Conservation (phyloP, 2,797 vertebrate genomes). For the Eulemur mongoz region DNA sequence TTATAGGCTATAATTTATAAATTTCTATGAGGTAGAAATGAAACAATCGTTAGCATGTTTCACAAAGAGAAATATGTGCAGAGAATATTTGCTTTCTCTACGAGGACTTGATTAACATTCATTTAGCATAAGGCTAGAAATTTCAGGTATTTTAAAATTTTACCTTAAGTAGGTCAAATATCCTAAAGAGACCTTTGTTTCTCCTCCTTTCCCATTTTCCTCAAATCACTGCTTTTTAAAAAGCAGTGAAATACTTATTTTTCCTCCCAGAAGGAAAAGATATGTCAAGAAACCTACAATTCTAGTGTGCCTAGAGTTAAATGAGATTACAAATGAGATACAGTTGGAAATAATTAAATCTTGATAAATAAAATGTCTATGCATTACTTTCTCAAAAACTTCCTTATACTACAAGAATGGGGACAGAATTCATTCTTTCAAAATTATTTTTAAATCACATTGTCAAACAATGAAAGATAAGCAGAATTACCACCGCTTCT, state of each 20-base stretch:
- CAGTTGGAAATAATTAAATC: neutral
- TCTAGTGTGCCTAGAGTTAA: neutral
- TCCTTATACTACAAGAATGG: neutral
- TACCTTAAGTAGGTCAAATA: neutral
- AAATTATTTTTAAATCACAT: conserved; percentile 2
- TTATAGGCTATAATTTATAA: neutral
- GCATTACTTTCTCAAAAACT: neutral
- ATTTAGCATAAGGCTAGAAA: neutral
- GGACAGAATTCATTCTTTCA: neutral
- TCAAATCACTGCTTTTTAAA: neutral
- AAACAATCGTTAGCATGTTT: neutral
- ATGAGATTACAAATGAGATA: neutral
- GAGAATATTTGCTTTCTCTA: neutral
- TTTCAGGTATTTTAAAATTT: neutral
- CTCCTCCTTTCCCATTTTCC: rapidly evolving
- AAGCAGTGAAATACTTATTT: neutral
- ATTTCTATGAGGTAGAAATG: neutral
- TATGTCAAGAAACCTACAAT: neutral
- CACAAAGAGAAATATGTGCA: neutral
- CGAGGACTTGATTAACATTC: neutral
- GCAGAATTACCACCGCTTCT: neutral
- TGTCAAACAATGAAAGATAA: neutral
- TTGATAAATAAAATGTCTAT: neutral
- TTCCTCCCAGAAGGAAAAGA: neutral
- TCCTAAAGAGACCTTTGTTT: neutral